Evolutionary conservation across 2,888 invertebrate genomes (phyloP).

Genomic region (Hirudinaria manillensis): DNA sequence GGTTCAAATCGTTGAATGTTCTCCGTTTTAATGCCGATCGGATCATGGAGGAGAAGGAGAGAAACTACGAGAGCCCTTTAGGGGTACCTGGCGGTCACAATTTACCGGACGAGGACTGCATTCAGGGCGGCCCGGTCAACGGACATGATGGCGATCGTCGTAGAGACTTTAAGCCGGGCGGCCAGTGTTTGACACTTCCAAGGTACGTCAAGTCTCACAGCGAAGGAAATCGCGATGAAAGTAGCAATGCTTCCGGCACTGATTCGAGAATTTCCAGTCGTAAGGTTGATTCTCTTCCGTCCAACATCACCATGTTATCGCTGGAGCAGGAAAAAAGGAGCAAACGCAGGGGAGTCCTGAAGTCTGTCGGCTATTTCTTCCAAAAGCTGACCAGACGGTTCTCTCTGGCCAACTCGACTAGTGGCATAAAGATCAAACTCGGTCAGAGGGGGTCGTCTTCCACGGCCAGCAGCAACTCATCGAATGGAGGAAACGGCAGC

Average conservation of each 20-base stretch:
- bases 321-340: neutral
- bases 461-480: constrained; percentile 3
- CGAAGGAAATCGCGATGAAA: neutral
- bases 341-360: constrained; percentile 39
- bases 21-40: neutral
- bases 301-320: constrained; percentile 11
- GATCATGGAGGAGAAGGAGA: constrained; percentile 4
- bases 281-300: constrained; percentile 17
- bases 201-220: constrained; percentile 6
- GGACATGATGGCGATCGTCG: constrained; percentile 3
- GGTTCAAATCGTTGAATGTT: too few species aligned
- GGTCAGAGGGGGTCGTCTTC: constrained; percentile 2
- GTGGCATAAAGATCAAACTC: neutral
- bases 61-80: neutral
- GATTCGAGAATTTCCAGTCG: neutral
- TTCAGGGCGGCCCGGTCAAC: neutral
- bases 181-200: neutral
- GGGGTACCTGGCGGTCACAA: constrained; percentile 11
- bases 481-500: neutral
- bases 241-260: neutral
- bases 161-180: neutral
- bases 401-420: constrained; percentile 20
- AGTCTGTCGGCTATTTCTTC: constrained; percentile 44
- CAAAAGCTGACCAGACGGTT: constrained; percentile 39
- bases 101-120: constrained; percentile 13